phyloP scores from a whole-genome alignment of 2,888 invertebrate genomes.

The Lasius platythorax region DNA sequence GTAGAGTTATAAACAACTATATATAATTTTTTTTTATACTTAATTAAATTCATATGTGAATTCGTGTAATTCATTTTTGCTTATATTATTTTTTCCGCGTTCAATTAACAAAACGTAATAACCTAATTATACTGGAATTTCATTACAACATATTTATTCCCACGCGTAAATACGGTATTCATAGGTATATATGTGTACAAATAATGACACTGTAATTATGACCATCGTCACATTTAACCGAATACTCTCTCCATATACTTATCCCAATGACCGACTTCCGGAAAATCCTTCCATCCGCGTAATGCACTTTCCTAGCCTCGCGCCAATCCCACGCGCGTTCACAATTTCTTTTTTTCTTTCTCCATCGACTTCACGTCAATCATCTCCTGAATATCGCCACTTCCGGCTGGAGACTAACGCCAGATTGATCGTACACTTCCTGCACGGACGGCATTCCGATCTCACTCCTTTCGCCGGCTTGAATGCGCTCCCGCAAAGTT shows the following conservation, averaged over 20 bases:
- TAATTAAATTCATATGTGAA: background rate
- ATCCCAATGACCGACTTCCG: conserved; percentile 43
- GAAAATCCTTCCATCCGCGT: conserved; percentile 31
- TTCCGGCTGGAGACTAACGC: conserved; percentile 72
- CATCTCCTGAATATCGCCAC: conserved; percentile 56
- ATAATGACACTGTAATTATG: conserved; percentile 14
- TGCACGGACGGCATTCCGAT: conserved; percentile 74
- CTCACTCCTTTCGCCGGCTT: conserved; percentile 73
- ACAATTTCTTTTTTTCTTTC: background rate
- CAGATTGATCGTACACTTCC: conserved; percentile 74
- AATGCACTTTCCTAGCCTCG: conserved; percentile 21
- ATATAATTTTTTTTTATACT: conserved; percentile 19
- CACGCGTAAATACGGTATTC: background rate
- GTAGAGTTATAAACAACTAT: background rate
- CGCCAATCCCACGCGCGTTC: conserved; percentile 19
- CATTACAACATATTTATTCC: background rate
- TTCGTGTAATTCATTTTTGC: conserved; percentile 9
- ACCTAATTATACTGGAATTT: conserved; percentile 11
- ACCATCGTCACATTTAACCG: background rate
- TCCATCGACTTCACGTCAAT: conserved; percentile 58
- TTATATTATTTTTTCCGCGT: background rate
- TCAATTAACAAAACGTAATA: conserved; percentile 22
- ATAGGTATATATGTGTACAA: background rate
- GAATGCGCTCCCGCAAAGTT: conserved; percentile 66
- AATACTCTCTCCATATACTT: background rate